Base-by-base conservation (phyloP, 2,888 invertebrate species). In the Lasioglossum marginatum region DNA sequence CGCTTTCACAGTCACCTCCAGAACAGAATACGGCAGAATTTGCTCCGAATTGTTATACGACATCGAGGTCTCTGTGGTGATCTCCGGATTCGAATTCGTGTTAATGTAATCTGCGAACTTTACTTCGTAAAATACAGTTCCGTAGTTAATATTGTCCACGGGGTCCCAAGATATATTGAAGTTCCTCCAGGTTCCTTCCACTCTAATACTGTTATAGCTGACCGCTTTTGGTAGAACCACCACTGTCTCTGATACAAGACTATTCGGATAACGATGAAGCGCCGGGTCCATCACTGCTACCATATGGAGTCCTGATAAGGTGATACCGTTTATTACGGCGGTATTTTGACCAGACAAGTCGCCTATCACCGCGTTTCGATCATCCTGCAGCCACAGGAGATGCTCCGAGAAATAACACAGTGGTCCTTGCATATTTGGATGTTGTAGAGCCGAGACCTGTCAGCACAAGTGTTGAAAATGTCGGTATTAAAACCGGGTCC, bases 91-190 rank as follows among this genome's bases (percentile, higher is more conserved):
- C 85, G 97, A 96, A 95, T 97, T 97, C 76, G 96, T 96, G 90
- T 96, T 96, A 48, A 96, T 95, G 60, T 96, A 95, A 87, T 96
- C 96, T 12, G 96, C 96, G 87, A 97, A 96, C 94, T 97, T 97
- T 74, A 98, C 96, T 93, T 98, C 98, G 93, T 99, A 99, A 93
- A 97, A 97, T 0, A 98, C 97, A 5, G 96, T 96, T 23, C 98
- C 98, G 93, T 97, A 97, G 92, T 98, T 98, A 5, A 98, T 97
- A 78, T 97, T 97, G 0, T 95, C 95, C 0, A 97, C 96, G 0
- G 97, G 97, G 31, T 97, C 96, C 99, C 99, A 99, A 2, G 97
- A 97, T 68, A 99, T 96, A 90, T 97, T 98, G 93, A 99, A 99
- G 63, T 96, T 96, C 86, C 97, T 96, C 97, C 97, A 98, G 27